phyloP scores from a whole-genome alignment of 1,140 invertebrate genomes.

The Panonychus citri region DNA sequence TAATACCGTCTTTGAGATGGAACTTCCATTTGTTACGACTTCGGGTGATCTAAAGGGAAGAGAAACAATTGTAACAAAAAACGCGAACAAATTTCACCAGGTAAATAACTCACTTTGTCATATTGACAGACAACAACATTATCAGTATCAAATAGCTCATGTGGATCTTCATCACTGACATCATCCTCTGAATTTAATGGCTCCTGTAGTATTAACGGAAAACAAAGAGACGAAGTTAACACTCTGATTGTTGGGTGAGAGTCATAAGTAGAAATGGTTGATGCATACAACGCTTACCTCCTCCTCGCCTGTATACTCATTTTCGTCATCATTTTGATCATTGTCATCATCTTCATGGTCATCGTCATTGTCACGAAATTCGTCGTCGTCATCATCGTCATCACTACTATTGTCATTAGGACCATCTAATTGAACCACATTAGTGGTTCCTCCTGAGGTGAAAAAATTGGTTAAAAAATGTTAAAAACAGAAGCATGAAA shows the following conservation, averaged over 20 bases:
- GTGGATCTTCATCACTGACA: slow-evolving; percentile 27
- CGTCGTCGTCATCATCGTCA: slow-evolving; percentile 39
- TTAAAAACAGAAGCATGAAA: no score
- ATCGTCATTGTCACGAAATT: slow-evolving; percentile 39
- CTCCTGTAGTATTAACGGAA: slow-evolving; percentile 15
- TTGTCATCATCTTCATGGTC: slow-evolving; percentile 31
- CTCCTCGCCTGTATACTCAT: slow-evolving; percentile 57
- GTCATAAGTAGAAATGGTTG: neutral
- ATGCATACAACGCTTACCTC: slow-evolving; percentile 51
- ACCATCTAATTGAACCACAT: slow-evolving; percentile 37
- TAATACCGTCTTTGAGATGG: slow-evolving; percentile 96
- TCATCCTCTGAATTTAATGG: slow-evolving; percentile 29
- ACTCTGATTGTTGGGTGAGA: neutral
- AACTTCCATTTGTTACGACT: slow-evolving; percentile 99
- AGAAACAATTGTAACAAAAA: slow-evolving; percentile 12
- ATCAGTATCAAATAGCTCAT: slow-evolving; percentile 28
- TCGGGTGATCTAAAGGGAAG: slow-evolving; percentile 53
- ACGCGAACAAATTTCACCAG: neutral
- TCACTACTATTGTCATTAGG: slow-evolving; percentile 32
- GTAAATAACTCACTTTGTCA: slow-evolving; percentile 62
- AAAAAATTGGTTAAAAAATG: no score
- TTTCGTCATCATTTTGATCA: slow-evolving; percentile 42
- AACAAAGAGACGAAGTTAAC: neutral
- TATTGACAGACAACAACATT: slow-evolving; percentile 21
- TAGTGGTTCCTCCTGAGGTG: neutral